Conservation (phyloP, 2,113 vertebrate species). For the Oryzias celebensis region DNA sequence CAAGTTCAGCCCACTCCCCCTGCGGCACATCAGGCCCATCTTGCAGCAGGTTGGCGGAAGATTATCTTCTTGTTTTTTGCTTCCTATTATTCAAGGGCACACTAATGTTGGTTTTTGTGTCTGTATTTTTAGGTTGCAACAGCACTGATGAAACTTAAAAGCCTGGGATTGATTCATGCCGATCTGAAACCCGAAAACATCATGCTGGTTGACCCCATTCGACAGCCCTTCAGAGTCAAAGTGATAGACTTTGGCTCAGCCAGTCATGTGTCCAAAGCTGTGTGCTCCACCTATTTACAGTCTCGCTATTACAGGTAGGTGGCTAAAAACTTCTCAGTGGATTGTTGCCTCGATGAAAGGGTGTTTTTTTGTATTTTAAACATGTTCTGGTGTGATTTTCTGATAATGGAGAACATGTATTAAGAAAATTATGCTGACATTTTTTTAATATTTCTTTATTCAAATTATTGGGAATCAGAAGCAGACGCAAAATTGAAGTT, state of each 20-base stretch:
- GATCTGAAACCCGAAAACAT: constrained; percentile 98
- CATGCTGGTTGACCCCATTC: constrained; percentile 93
- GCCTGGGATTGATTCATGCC: constrained; percentile 92
- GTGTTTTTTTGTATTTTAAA: neutral
- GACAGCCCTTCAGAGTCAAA: constrained; percentile 95
- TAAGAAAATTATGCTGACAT: too few relatives aligned
- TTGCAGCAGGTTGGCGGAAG: constrained; percentile 71
- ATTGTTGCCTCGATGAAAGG: too few relatives aligned
- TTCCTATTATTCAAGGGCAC: fast-evolving
- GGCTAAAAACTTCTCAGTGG: neutral
- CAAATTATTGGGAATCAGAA: too few relatives aligned
- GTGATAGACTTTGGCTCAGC: constrained; percentile 98
- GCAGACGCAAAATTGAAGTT: too few relatives aligned
- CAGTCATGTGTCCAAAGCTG: constrained; percentile 94
- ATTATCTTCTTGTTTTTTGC: neutral
- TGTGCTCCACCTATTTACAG: constrained; percentile 96
- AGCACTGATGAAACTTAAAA: constrained; percentile 97
- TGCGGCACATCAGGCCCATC: constrained; percentile 95
- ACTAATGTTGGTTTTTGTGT: constrained; percentile 6
- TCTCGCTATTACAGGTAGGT: constrained; percentile 94
- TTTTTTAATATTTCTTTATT: too few relatives aligned
- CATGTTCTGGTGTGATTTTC: too few relatives aligned
- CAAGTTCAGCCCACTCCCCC: constrained; percentile 94
- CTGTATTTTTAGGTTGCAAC: constrained; percentile 82
- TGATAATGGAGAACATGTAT: too few relatives aligned